phyloP scores from a whole-genome alignment of 2,888 invertebrate species.

The Acanthosepion lycidas region DNA sequence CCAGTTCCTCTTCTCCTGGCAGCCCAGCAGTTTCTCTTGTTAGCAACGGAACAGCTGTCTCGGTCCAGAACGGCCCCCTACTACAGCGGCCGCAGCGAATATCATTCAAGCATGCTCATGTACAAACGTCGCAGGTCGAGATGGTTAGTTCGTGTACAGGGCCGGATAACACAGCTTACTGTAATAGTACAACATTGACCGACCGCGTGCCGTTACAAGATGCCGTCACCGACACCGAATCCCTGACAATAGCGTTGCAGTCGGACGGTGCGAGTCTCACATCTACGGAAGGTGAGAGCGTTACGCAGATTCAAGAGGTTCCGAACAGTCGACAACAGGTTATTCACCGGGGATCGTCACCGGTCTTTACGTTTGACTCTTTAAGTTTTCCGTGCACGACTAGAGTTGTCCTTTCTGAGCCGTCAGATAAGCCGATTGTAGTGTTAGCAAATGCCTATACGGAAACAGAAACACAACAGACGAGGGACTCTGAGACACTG shows the following conservation, averaged over 20 bases:
- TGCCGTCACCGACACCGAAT: background rate
- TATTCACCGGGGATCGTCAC: background rate
- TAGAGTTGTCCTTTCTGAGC: background rate
- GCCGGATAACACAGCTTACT: background rate
- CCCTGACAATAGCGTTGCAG: background rate
- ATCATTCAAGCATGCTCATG: background rate
- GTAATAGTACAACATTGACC: background rate
- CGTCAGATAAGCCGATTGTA: background rate
- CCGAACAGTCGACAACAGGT: background rate
- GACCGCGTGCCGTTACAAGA: background rate
- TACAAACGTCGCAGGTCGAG: background rate
- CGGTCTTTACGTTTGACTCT: background rate
- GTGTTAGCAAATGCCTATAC: conserved; percentile 53
- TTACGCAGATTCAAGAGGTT: background rate
- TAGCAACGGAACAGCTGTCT: background rate
- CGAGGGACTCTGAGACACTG: conserved; percentile 62
- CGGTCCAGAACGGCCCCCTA: background rate
- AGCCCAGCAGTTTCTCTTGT: background rate
- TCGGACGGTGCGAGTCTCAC: background rate
- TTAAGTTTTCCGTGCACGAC: background rate
- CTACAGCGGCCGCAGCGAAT: background rate
- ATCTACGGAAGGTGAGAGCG: background rate
- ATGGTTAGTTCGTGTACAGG: background rate
- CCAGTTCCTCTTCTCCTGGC: background rate
- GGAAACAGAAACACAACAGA: conserved; percentile 56